phyloP scores from a whole-genome alignment of 2,797 vertebrate species.

The Centroberyx gerrardi region DNA sequence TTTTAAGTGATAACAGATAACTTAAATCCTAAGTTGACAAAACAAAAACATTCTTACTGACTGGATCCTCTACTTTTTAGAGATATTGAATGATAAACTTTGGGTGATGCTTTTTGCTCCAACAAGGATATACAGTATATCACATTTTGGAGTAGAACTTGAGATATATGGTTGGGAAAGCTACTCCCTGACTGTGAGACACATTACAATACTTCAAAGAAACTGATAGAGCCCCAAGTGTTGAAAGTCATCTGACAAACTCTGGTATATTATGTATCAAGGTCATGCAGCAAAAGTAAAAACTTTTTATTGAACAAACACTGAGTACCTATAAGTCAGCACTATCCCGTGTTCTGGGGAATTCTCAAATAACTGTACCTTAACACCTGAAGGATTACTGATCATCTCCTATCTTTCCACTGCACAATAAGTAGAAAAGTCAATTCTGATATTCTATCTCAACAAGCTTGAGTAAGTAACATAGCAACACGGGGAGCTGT shows the following conservation, averaged over 20 bases:
- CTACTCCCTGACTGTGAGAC: background rate
- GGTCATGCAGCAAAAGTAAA: slow-evolving; percentile 3
- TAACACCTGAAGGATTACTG: background rate
- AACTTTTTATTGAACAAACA: slow-evolving; percentile 16
- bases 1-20: too few relatives aligned
- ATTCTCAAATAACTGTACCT: slow-evolving; percentile 13
- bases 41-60: too few relatives aligned
- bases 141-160: background rate
- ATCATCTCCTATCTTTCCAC: background rate
- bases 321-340: background rate
- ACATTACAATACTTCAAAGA: background rate
- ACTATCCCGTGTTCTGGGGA: background rate
- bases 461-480: slow-evolving; percentile 12
- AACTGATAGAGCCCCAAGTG: background rate
- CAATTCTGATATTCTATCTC: background rate
- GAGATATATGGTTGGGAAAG: background rate
- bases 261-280: background rate
- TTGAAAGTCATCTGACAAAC: slow-evolving; percentile 2
- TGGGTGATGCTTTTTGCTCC: too few relatives aligned
- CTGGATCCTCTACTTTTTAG: too few relatives aligned
- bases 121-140: background rate
- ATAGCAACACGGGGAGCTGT: background rate
- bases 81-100: too few relatives aligned
- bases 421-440: slow-evolving; percentile 5
- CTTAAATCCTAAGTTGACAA: too few relatives aligned